Conservation (phyloP, 1,140 invertebrate species). For the Mya arenaria region DNA sequence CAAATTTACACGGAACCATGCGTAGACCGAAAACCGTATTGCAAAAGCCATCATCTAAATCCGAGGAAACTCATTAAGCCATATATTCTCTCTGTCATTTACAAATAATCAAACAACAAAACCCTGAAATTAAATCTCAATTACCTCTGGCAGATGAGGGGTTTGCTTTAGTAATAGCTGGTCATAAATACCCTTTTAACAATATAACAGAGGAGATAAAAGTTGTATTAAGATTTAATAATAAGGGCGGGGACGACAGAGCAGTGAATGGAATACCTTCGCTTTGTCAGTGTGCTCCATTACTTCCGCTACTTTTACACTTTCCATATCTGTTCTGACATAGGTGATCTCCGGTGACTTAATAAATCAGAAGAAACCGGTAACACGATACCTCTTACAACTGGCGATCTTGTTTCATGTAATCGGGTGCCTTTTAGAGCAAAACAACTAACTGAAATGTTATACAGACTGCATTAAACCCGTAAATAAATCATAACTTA, state of each 20-base stretch:
- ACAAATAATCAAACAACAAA: constrained; percentile 7
- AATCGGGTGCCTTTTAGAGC: background rate
- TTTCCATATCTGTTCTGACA: background rate
- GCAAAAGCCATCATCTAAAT: background rate
- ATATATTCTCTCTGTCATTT: constrained; percentile 30
- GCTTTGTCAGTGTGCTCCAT: constrained; percentile 22
- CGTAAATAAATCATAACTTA: no score
- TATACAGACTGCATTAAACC: no score
- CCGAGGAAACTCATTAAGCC: background rate
- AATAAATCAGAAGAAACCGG: background rate
- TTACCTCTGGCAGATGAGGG: constrained; percentile 17
- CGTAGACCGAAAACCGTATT: background rate
- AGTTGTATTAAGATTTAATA: constrained; percentile 40
- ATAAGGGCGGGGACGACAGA: constrained; percentile 28
- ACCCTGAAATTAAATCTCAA: constrained; percentile 34
- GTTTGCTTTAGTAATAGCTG: constrained; percentile 42
- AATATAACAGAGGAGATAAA: constrained; percentile 25
- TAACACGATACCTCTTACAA: background rate
- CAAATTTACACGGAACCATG: background rate
- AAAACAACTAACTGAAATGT: no score
- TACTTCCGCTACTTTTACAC: constrained; percentile 40
- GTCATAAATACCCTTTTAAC: constrained; percentile 46
- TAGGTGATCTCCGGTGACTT: background rate
- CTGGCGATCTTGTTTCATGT: background rate
- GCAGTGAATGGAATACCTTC: constrained; percentile 20